Evolutionary conservation across 2,888 invertebrate species (phyloP).

Genomic region (Acleris literana): DNA sequence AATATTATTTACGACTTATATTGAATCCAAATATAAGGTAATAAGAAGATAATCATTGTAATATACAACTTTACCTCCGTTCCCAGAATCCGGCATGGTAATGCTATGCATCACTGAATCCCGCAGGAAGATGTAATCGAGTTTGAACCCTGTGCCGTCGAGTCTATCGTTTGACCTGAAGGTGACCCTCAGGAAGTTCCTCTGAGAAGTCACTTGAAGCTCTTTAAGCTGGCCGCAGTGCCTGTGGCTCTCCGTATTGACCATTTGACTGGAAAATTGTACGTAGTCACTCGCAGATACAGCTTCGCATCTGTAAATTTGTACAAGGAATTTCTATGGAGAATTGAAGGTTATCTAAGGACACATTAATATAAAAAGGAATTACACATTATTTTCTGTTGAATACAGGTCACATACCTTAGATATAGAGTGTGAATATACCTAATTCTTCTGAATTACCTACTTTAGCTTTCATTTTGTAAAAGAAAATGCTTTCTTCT

Average conservation of each 20-base stretch:
- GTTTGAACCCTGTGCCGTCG: slow-evolving; percentile 97
- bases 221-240: slow-evolving; percentile 93
- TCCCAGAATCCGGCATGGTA: slow-evolving; percentile 60
- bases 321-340: slow-evolving; percentile 4
- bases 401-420: too few relatives aligned
- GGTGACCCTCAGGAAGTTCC: slow-evolving; percentile 95
- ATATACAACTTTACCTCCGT: slow-evolving; percentile 55
- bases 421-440: too few relatives aligned
- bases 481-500: too few relatives aligned
- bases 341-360: background rate
- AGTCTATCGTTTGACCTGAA: slow-evolving; percentile 97
- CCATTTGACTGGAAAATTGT: slow-evolving; percentile 96
- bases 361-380: too few relatives aligned
- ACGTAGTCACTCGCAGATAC: slow-evolving; percentile 97
- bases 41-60: too few relatives aligned
- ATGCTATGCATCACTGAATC: slow-evolving; percentile 85
- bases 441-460: too few relatives aligned
- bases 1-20: too few relatives aligned
- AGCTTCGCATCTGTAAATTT: slow-evolving; percentile 90
- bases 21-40: too few relatives aligned
- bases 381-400: too few relatives aligned
- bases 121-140: slow-evolving; percentile 92
- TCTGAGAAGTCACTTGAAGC: slow-evolving; percentile 92
- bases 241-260: slow-evolving; percentile 90
- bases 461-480: too few relatives aligned